Percentiles rank a stretch among this genome's conserved stretches.
Evolutionary conservation across 2,888 invertebrate species (phyloP).

Genomic region (Hydropsyche betteni): DNA sequence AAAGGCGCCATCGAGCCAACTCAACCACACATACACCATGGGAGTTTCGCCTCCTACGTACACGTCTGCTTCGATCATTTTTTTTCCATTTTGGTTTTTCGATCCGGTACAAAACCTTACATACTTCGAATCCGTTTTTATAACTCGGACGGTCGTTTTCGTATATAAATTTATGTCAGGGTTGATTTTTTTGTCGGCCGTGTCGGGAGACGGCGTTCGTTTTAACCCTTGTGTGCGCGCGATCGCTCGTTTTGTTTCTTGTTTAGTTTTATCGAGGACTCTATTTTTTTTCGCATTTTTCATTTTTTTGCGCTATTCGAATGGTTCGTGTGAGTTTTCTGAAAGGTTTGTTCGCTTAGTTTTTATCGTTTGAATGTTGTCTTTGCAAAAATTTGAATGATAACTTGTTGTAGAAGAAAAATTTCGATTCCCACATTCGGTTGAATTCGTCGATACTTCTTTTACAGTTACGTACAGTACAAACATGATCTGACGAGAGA

Average conservation of each 20-base stretch:
- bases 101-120: constrained; percentile 42
- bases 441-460: too few relatives aligned
- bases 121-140: constrained; percentile 31
- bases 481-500: too few relatives aligned
- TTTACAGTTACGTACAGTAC: too few relatives aligned
- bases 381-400: too few relatives aligned
- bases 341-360: too few relatives aligned
- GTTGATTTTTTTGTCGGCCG: too few relatives aligned
- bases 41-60: constrained; percentile 10
- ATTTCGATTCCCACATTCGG: too few relatives aligned
- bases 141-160: not conserved
- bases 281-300: too few relatives aligned
- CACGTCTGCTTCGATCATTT: constrained; percentile 1
- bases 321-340: too few relatives aligned
- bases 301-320: too few relatives aligned
- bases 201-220: constrained; percentile 42
- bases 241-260: constrained; percentile 29
- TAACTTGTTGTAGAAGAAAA: too few relatives aligned
- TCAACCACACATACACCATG: not conserved
- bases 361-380: too few relatives aligned
- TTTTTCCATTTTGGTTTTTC: constrained; percentile 35
- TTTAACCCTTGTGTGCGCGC: constrained; percentile 44
- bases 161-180: constrained; percentile 1
- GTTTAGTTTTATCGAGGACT: constrained; percentile 7
- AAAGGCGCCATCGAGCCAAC: constrained; percentile 46